Evolutionary conservation across 2,888 invertebrate species (phyloP).

Genomic region (Scaeva pyrastri): DNA sequence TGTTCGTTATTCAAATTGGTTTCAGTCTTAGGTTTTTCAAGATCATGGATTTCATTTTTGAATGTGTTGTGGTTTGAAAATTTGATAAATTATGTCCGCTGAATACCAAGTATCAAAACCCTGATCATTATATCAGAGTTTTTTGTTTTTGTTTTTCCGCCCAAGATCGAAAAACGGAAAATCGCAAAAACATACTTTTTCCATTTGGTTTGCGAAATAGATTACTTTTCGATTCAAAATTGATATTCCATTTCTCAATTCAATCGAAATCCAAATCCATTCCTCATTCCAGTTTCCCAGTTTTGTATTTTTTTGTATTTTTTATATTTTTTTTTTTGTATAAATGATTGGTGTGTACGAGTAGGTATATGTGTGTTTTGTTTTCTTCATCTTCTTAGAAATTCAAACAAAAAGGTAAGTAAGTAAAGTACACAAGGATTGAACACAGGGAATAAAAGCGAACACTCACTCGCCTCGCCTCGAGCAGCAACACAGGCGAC

Average conservation of each 20-base stretch:
- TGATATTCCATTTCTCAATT: slow-evolving; percentile 73
- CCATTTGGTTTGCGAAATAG: slow-evolving; percentile 49
- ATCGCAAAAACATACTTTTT: slow-evolving; percentile 9
- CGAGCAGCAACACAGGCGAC: slow-evolving; percentile 1
- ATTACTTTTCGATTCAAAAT: slow-evolving; percentile 60
- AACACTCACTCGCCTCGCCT: slow-evolving; percentile 47
- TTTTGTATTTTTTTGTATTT: too few relatives aligned
- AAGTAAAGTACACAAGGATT: slow-evolving; percentile 41
- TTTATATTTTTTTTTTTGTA: background rate
- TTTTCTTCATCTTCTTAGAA: slow-evolving; percentile 33
- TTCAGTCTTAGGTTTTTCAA: background rate
- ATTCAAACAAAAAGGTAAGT: slow-evolving; percentile 46
- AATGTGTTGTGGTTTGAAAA: background rate
- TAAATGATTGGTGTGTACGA: slow-evolving; percentile 34
- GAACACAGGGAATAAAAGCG: slow-evolving; percentile 39
- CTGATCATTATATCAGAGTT: background rate
- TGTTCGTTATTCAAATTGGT: background rate
- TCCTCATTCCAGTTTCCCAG: slow-evolving; percentile 57
- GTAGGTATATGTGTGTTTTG: background rate
- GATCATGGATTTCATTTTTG: background rate
- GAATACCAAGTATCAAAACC: background rate
- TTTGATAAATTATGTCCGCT: background rate
- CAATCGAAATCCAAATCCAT: slow-evolving; percentile 71
- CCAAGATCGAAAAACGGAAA: background rate
- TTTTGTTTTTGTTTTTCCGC: background rate